These are phyloP conservation scores for Sinocyclocheilus anshuiensis DNA, from an alignment of 2,113 vertebrate genomes.

Conservation along the genomic window DNA sequence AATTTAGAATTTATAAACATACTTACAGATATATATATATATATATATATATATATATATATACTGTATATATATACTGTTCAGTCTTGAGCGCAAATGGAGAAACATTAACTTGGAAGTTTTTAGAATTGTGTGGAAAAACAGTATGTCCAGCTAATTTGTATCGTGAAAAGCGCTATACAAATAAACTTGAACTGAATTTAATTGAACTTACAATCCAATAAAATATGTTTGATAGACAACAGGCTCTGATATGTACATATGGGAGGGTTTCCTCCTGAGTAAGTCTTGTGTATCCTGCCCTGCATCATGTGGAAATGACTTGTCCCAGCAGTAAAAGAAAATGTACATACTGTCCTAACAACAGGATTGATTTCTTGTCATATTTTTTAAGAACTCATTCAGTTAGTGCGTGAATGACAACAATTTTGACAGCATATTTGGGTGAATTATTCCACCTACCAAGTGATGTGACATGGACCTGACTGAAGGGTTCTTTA, in stretches of 20 bases:
- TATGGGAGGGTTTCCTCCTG: neutral
- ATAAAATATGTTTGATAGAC: neutral
- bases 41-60: too few species aligned
- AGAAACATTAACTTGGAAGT: too few species aligned
- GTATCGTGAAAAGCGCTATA: too few species aligned
- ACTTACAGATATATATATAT: too few species aligned
- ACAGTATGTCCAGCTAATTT: too few species aligned
- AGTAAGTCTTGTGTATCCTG: neutral
- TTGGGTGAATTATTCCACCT: slow-evolving; percentile 37
- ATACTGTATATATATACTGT: too few species aligned
- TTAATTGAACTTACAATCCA: neutral
- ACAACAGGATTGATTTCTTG: neutral
- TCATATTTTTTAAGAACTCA: neutral
- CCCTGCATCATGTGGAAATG: neutral
- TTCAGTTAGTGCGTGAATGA: neutral
- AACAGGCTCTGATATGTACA: neutral
- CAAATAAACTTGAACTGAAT: too few species aligned
- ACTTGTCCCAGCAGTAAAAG: neutral
- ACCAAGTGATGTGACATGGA: slow-evolving; percentile 86
- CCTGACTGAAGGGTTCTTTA: slow-evolving; percentile 66
- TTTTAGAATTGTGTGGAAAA: too few species aligned
- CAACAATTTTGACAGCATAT: neutral
- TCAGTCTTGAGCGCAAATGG: too few species aligned
- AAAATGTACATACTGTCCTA: too few species aligned
- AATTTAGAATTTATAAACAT: too few species aligned